Percentiles rank a stretch among this genome's conserved stretches.
These are phyloP conservation scores for Hoplodrina blanda DNA, from an alignment of 2,888 invertebrate species.

Conservation along the genomic window DNA sequence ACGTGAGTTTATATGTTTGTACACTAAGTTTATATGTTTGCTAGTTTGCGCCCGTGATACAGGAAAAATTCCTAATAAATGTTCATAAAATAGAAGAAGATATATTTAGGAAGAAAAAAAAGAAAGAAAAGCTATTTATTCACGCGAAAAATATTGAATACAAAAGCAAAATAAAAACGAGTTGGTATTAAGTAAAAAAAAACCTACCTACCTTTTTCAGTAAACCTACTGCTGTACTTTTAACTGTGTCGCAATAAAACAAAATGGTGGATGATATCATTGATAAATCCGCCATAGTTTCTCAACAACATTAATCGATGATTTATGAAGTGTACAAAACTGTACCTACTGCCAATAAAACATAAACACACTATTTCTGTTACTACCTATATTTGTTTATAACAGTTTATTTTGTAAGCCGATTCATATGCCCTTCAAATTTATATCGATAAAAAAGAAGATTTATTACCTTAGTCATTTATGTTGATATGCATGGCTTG, in stretches of 20 bases:
- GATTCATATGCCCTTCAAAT: slow-evolving; percentile 27
- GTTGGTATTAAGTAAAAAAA: too few species aligned
- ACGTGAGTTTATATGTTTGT: too few species aligned
- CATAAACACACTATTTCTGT: slow-evolving; percentile 32
- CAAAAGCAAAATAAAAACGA: too few species aligned
- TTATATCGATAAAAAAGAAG: slow-evolving; percentile 17
- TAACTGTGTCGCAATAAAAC: slow-evolving; percentile 7
- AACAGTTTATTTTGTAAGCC: slow-evolving; percentile 19
- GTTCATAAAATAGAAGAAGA: too few species aligned
- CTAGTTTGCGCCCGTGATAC: too few species aligned
- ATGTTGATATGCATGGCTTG: not conserved
- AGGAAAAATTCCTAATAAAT: too few species aligned
- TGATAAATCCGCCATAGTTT: slow-evolving; percentile 3
- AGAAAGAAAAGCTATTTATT: too few species aligned
- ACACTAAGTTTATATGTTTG: too few species aligned
- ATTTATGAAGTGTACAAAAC: slow-evolving; percentile 43
- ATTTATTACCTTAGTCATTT: slow-evolving; percentile 29
- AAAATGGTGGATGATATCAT: slow-evolving; percentile 30
- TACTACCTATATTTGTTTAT: slow-evolving; percentile 11
- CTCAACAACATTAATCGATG: slow-evolving; percentile 22
- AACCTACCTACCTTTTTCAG: too few species aligned
- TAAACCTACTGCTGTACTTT: not conserved
- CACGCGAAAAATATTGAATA: too few species aligned
- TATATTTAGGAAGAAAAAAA: too few species aligned
- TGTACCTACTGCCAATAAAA: slow-evolving; percentile 5